Percentiles rank a stretch among this genome's conserved stretches.
These are phyloP conservation scores for Rattus rattus DNA, from an alignment of 2,113 vertebrate species.

Conservation along the genomic window DNA sequence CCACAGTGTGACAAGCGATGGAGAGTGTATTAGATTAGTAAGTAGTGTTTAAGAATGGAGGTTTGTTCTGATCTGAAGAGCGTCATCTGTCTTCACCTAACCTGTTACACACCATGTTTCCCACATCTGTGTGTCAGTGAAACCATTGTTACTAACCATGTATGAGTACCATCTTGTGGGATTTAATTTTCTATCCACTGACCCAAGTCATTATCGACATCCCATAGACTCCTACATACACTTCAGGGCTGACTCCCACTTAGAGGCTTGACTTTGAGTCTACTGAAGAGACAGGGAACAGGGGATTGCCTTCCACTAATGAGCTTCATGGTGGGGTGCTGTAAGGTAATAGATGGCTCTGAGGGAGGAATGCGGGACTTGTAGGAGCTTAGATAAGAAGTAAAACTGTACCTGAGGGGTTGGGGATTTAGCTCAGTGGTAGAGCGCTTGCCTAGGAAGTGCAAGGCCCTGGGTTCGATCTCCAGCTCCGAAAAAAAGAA, in stretches of 20 bases:
- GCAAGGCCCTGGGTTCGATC: too few species aligned
- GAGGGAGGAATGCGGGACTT: not conserved
- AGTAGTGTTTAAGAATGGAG: not conserved
- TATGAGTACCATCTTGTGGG: not conserved
- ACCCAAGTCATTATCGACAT: not conserved
- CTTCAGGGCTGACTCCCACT: too few species aligned
- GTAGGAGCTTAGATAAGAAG: not conserved
- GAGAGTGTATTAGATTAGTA: not conserved
- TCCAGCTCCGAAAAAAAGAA: too few species aligned
- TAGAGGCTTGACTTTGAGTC: too few species aligned
- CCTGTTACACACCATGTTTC: not conserved
- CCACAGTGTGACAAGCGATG: not conserved
- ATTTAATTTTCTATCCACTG: not conserved
- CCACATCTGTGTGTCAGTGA: not conserved
- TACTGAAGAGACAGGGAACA: not conserved
- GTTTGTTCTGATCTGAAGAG: slow-evolving; percentile 10
- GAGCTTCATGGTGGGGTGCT: not conserved
- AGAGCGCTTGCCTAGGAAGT: too few species aligned
- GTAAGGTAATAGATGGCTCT: not conserved
- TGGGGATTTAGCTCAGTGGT: too few species aligned
- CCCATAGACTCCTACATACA: too few species aligned
- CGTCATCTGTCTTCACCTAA: not conserved
- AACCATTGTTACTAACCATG: not conserved
- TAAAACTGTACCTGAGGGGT: too few species aligned
- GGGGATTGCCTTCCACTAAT: not conserved